phyloP scores from a whole-genome alignment of 2,113 vertebrate genomes.

The Chlamydotis undulata region DNA sequence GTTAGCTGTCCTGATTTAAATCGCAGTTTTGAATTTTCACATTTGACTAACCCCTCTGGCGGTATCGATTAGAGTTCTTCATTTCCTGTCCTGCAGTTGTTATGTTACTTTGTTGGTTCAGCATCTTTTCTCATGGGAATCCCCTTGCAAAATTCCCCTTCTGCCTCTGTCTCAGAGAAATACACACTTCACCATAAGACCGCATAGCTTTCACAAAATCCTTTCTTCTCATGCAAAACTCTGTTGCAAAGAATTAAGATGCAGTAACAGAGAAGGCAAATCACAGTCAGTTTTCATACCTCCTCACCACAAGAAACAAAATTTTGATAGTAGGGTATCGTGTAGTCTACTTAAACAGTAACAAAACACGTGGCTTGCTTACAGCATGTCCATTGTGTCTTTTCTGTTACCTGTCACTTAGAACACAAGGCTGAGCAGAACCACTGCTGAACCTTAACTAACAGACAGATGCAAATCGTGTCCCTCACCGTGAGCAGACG shows the following conservation, averaged over 20 bases:
- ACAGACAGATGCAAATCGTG: conserved; percentile 16
- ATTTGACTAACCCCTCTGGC: conserved; percentile 30
- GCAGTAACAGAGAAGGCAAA: background rate
- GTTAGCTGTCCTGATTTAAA: conserved; percentile 27
- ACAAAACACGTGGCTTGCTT: background rate
- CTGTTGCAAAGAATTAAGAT: background rate
- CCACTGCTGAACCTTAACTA: background rate
- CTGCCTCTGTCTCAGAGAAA: background rate
- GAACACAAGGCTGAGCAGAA: background rate
- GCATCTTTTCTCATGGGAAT: conserved; percentile 27
- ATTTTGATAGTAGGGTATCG: background rate
- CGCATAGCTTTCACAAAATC: background rate
- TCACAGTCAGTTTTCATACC: background rate
- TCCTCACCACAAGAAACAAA: background rate
- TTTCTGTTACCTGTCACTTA: conserved; percentile 9
- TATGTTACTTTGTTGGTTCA: conserved; percentile 17
- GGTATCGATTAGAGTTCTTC: conserved; percentile 32
- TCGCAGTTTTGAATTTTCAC: conserved; percentile 6
- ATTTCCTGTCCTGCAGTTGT: conserved; percentile 48
- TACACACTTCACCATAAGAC: background rate
- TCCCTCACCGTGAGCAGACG: background rate
- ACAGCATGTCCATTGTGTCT: background rate
- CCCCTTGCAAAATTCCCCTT: conserved; percentile 60
- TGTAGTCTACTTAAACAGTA: background rate
- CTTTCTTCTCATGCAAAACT: background rate